A percentile compares a stretch with the other conserved stretches of the same genome.
phyloP scores from a whole-genome alignment of 2,888 invertebrate genomes.

The Euzophera pinguis region DNA sequence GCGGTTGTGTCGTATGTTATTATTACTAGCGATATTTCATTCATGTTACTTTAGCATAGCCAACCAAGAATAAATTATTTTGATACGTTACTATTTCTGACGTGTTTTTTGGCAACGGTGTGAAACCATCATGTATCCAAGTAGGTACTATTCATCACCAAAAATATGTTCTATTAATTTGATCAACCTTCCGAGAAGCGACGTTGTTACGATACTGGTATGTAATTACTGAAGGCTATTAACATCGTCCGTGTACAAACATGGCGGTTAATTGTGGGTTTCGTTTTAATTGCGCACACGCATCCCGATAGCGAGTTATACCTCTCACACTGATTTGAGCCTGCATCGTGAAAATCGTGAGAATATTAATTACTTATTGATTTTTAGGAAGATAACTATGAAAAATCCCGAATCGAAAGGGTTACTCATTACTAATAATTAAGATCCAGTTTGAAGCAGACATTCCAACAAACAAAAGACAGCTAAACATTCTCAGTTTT shows the following conservation, averaged over 20 bases:
- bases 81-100: too few species aligned
- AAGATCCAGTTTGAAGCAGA: background rate
- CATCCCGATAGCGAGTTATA: constrained; percentile 69
- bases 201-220: constrained; percentile 71
- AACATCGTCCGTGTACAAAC: constrained; percentile 79
- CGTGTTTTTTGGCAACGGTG: constrained; percentile 1
- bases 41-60: constrained; percentile 19
- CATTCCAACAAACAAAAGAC: background rate
- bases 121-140: background rate
- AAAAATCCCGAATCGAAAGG: constrained; percentile 6
- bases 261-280: constrained; percentile 79
- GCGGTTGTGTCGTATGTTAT: constrained; percentile 45
- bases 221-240: constrained; percentile 78
- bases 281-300: constrained; percentile 79
- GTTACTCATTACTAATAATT: constrained; percentile 5
- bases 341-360: constrained; percentile 62
- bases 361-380: constrained; percentile 68
- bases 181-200: constrained; percentile 76
- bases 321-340: constrained; percentile 61
- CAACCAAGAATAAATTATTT: background rate
- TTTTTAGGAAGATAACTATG: constrained; percentile 42
- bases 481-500: background rate
- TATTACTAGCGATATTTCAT: constrained; percentile 39
- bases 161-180: constrained; percentile 75
- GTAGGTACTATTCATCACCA: constrained; percentile 22